phyloP scores from a whole-genome alignment of 2,888 invertebrate genomes.

The Mesorhabditis belari region DNA sequence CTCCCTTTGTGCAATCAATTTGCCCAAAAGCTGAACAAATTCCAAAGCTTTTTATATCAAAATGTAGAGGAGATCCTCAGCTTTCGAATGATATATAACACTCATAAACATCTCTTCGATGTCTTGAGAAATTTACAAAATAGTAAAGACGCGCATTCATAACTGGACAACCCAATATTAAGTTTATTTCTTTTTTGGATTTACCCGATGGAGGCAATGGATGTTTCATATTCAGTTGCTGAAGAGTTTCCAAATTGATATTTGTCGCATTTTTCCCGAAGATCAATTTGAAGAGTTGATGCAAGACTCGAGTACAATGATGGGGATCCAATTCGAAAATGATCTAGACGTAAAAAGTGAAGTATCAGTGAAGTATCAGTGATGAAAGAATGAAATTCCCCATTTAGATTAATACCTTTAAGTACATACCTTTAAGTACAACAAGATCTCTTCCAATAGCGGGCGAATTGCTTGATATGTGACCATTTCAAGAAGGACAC shows the following conservation, averaged over 20 bases:
- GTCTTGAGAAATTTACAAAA: too few species aligned
- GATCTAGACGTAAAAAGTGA: constrained; percentile 2
- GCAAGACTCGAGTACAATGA: constrained; percentile 14
- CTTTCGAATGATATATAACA: too few species aligned
- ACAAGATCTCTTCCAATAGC: constrained; percentile 5
- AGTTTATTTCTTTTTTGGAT: too few species aligned
- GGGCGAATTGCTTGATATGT: constrained; percentile 5
- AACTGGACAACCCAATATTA: too few species aligned
- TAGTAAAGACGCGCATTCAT: too few species aligned
- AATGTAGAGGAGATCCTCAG: too few species aligned
- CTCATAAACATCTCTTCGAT: too few species aligned
- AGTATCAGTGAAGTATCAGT: not conserved
- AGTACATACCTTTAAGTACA: constrained; percentile 12
- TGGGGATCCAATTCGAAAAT: constrained; percentile 11
- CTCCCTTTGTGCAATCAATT: too few species aligned
- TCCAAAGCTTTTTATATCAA: too few species aligned
- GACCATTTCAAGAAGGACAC: constrained; percentile 6
- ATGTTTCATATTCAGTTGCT: constrained; percentile 8
- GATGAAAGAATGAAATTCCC: not conserved
- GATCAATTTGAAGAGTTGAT: constrained; percentile 28
- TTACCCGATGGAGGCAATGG: constrained; percentile 6
- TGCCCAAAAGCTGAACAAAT: too few species aligned
- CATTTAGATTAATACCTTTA: not conserved
- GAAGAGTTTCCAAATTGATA: constrained; percentile 11
- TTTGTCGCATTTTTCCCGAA: constrained; percentile 23